These are phyloP conservation scores for Halyomorpha halys DNA, from an alignment of 1,140 invertebrate species.

Conservation along the genomic window DNA sequence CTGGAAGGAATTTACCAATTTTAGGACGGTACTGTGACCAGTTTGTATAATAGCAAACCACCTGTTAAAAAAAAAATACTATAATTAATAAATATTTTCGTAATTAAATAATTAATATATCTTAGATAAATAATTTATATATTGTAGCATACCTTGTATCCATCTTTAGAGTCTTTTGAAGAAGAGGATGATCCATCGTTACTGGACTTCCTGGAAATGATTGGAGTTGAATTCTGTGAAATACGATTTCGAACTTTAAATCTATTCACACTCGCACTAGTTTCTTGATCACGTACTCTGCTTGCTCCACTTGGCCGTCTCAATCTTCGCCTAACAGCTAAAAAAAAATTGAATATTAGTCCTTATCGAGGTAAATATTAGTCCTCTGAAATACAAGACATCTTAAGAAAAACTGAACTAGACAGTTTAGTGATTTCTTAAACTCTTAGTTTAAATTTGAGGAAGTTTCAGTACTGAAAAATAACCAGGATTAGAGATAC, in stretches of 20 bases:
- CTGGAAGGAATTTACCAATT: slow-evolving; percentile 83
- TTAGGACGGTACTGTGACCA: slow-evolving; percentile 94
- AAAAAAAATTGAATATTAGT: slow-evolving; percentile 26
- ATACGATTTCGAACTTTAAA: slow-evolving; percentile 43
- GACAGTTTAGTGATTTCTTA: too few species aligned
- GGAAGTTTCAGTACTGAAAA: too few species aligned
- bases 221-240: slow-evolving; percentile 37
- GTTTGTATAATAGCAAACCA: slow-evolving; percentile 94
- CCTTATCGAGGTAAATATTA: too few species aligned
- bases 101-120: not conserved
- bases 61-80: slow-evolving; percentile 39
- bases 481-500: too few species aligned
- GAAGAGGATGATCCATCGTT: slow-evolving; percentile 45
- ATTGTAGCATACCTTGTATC: slow-evolving; percentile 43
- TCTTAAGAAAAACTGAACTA: too few species aligned
- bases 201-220: slow-evolving; percentile 43
- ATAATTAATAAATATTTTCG: not conserved
- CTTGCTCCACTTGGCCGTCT: slow-evolving; percentile 42
- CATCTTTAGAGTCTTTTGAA: slow-evolving; percentile 40
- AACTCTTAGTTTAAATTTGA: too few species aligned
- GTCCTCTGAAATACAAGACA: too few species aligned
- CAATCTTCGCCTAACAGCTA: slow-evolving; percentile 43
- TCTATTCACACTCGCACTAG: slow-evolving; percentile 51
- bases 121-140: slow-evolving; percentile 2
- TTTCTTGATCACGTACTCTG: slow-evolving; percentile 48